These are phyloP conservation scores for Leptinotarsa defecta DNA, from an alignment of 1,140 invertebrate species.

Conservation along the genomic window DNA sequence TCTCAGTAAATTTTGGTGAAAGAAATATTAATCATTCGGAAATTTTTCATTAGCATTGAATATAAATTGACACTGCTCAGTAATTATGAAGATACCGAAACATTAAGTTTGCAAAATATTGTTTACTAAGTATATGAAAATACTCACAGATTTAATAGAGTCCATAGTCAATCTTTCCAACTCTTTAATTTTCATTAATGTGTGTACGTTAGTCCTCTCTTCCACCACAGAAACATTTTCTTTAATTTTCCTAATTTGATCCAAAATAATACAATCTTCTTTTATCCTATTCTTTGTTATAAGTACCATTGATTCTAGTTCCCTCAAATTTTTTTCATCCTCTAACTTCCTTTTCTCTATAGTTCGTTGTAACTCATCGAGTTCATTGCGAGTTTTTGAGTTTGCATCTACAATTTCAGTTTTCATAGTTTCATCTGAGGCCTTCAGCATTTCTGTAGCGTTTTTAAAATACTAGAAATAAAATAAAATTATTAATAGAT, in stretches of 20 bases:
- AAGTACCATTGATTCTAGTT: background rate
- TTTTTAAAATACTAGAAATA: slow-evolving; percentile 1
- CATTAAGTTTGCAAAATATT: too few relatives aligned
- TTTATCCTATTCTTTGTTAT: background rate
- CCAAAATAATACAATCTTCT: background rate
- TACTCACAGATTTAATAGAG: slow-evolving; percentile 1
- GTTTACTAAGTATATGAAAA: background rate
- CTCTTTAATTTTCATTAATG: background rate
- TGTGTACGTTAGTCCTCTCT: background rate
- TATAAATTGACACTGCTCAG: too few relatives aligned
- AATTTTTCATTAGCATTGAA: too few relatives aligned
- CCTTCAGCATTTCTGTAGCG: background rate
- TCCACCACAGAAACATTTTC: background rate
- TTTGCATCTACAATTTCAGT: background rate
- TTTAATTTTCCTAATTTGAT: slow-evolving; percentile 1
- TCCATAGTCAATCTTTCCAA: slow-evolving; percentile 1
- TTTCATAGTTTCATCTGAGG: background rate
- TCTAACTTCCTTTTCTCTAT: background rate
- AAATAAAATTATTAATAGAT: background rate
- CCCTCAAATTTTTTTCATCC: background rate
- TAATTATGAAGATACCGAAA: too few relatives aligned
- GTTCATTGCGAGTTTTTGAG: background rate
- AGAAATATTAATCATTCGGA: too few relatives aligned
- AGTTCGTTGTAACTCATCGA: background rate
- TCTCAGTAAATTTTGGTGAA: too few relatives aligned